Conservation (phyloP, 2,113 vertebrate genomes). For the Crotalus viridis region DNA sequence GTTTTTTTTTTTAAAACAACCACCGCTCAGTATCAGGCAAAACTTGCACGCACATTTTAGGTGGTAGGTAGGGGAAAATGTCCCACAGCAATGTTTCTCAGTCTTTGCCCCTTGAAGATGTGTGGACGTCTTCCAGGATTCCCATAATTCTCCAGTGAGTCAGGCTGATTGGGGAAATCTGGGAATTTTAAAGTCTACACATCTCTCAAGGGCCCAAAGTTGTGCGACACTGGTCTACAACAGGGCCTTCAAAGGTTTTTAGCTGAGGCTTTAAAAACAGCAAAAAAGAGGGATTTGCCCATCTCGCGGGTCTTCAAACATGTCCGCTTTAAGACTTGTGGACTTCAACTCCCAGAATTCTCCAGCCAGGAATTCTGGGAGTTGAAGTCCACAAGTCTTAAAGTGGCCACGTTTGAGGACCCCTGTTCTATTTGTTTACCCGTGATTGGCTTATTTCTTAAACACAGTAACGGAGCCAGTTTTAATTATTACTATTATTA, state of each 20-base stretch:
- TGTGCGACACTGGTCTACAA: background rate
- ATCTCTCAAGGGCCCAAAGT: background rate
- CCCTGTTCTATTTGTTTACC: no score
- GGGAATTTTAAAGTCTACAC: background rate
- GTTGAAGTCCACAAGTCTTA: no score
- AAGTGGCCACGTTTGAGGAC: accelerated
- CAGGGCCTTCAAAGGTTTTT: background rate
- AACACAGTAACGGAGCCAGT: background rate
- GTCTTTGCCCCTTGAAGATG: background rate
- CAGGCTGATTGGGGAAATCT: background rate
- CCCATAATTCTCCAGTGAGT: background rate
- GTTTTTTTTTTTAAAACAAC: background rate
- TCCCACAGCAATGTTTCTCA: background rate
- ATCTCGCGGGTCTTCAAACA: background rate
- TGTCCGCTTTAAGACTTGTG: no score
- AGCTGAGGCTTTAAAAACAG: background rate
- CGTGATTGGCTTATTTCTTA: background rate
- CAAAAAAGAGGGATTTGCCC: background rate
- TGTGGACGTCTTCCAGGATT: background rate
- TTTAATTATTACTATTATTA: background rate
- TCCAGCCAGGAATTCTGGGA: no score
- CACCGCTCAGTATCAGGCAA: background rate
- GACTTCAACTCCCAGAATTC: no score
- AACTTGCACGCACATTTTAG: background rate
- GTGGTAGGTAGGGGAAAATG: background rate